phyloP scores from a whole-genome alignment of 2,113 vertebrate genomes.

The Mohoua ochrocephala region DNA sequence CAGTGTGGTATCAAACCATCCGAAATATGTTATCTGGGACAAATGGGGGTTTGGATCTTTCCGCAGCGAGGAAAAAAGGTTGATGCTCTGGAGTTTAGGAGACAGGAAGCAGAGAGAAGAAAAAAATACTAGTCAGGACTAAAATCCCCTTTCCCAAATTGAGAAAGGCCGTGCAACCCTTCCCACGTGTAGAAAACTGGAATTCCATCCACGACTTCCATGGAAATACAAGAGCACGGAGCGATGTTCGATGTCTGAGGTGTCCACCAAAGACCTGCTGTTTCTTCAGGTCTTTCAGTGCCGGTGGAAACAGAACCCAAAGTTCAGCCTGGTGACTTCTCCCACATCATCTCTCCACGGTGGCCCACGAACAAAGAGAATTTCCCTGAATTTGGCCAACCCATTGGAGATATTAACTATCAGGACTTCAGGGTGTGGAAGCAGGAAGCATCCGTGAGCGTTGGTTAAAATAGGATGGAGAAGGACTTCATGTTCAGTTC shows the following conservation, averaged over 20 bases:
- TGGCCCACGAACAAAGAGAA: neutral
- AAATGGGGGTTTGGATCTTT: neutral
- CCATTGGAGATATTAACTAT: neutral
- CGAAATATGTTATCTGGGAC: constrained; percentile 29
- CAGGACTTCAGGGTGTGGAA: neutral
- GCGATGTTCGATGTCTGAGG: neutral
- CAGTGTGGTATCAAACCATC: neutral
- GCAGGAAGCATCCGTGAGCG: rapidly evolving
- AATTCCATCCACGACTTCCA: neutral
- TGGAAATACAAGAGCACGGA: rapidly evolving
- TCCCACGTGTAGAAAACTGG: neutral
- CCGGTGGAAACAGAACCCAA: neutral
- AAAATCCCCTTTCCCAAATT: neutral
- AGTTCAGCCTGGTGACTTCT: neutral
- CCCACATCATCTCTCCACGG: rapidly evolving
- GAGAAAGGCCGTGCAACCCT: neutral
- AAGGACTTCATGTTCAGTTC: neutral
- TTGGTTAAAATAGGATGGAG: neutral
- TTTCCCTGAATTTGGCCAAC: neutral
- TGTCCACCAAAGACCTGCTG: neutral
- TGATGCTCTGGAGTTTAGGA: constrained; percentile 35
- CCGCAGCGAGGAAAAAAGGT: neutral
- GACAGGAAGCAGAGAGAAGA: neutral
- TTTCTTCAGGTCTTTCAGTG: neutral
- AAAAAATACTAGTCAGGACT: neutral